Conservation (phyloP, 2,888 invertebrate genomes). For the Macrosoma leucophasiata region DNA sequence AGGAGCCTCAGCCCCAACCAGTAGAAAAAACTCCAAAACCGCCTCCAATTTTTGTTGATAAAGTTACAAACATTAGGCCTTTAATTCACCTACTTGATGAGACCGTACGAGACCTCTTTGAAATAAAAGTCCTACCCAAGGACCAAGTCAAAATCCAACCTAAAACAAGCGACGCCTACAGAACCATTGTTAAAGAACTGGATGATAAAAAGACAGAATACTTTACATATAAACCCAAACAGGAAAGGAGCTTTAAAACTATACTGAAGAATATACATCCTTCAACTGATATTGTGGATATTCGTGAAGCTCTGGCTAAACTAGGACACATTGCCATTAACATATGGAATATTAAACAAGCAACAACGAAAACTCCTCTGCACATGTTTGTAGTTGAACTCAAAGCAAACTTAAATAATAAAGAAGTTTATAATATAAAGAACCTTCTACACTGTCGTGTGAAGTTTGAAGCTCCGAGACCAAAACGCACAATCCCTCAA, state of each 20-base stretch:
- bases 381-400: slow-evolving; percentile 19
- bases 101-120: too few species aligned
- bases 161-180: too few species aligned
- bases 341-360: slow-evolving; percentile 20
- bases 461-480: not conserved
- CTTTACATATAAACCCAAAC: slow-evolving; percentile 18
- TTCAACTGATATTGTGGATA: slow-evolving; percentile 18
- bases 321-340: slow-evolving; percentile 14
- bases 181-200: slow-evolving; percentile 15
- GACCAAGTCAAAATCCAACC: too few species aligned
- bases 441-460: not conserved
- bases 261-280: slow-evolving; percentile 21
- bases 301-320: too few species aligned
- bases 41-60: too few species aligned
- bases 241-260: slow-evolving; percentile 18
- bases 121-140: too few species aligned
- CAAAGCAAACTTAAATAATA: slow-evolving; percentile 11
- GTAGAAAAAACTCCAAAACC: too few species aligned
- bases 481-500: slow-evolving; percentile 1
- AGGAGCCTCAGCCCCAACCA: too few species aligned
- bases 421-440: slow-evolving; percentile 12
- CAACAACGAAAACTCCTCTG: slow-evolving; percentile 14
- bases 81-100: too few species aligned
- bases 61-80: too few species aligned
- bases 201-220: slow-evolving; percentile 17